Conservation (phyloP, 2,797 vertebrate species). For the Buphagus erythrorhynchus region DNA sequence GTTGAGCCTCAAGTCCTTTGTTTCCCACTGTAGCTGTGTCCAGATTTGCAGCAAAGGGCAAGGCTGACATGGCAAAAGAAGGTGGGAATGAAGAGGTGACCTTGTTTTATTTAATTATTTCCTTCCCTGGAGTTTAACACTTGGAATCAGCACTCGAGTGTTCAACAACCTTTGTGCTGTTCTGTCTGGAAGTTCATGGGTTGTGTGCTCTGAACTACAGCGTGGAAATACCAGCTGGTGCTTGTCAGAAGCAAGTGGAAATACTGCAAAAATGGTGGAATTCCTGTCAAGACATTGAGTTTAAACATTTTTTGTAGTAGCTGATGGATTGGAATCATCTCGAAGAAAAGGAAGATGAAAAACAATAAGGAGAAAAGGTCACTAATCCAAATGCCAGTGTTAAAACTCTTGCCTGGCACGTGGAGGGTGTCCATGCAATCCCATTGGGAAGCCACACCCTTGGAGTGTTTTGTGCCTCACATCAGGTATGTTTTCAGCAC, state of each 20-base stretch:
- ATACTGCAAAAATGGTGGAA: neutral
- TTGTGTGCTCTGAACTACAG: neutral
- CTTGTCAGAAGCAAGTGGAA: neutral
- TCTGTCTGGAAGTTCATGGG: neutral
- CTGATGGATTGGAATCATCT: neutral
- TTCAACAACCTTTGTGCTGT: neutral
- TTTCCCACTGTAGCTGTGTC: neutral
- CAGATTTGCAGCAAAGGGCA: neutral
- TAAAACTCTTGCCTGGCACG: fast-evolving
- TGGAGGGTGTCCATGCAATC: neutral
- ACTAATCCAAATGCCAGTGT: too few relatives aligned
- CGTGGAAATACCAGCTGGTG: neutral
- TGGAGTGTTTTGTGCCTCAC: neutral
- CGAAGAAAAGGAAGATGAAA: neutral
- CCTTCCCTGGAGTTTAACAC: neutral
- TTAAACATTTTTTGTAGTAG: neutral
- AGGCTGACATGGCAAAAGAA: neutral
- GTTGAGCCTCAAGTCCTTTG: neutral
- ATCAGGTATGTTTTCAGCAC: neutral
- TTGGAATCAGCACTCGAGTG: neutral
- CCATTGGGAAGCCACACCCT: neutral
- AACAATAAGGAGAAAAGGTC: neutral
- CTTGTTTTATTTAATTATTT: neutral
- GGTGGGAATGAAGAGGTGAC: neutral
- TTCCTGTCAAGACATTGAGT: neutral